phyloP scores from a whole-genome alignment of 2,888 invertebrate genomes.

The Nineta flava region DNA sequence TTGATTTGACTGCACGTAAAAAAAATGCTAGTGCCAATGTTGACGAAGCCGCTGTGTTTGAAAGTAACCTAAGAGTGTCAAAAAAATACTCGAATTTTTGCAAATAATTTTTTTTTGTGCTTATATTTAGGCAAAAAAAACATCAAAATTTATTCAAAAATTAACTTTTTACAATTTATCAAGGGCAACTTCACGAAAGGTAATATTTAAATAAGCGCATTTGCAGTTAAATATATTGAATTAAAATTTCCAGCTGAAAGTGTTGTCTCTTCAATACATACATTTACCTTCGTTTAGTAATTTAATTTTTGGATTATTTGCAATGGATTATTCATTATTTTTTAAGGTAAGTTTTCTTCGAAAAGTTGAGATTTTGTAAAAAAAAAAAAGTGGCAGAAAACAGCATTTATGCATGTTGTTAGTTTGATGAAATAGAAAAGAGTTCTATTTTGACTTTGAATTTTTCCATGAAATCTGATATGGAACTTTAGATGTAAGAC shows the following conservation, averaged over 20 bases:
- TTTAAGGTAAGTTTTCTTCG: background rate
- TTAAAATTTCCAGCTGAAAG: background rate
- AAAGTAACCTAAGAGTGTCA: too few species aligned
- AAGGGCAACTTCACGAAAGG: background rate
- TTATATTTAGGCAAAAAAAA: background rate
- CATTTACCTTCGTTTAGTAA: background rate
- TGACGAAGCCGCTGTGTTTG: too few species aligned
- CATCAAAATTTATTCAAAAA: background rate
- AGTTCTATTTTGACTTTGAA: too few species aligned
- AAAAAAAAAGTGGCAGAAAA: too few species aligned
- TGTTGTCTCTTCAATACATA: background rate
- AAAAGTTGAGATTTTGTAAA: background rate
- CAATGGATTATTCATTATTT: background rate
- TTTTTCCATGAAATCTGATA: too few species aligned
- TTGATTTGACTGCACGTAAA: too few species aligned
- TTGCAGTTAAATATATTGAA: background rate
- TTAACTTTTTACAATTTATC: background rate
- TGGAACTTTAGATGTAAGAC: too few species aligned
- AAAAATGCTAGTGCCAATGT: too few species aligned
- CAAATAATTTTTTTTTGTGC: background rate
- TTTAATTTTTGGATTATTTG: background rate
- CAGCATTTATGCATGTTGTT: too few species aligned
- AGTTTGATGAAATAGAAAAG: too few species aligned
- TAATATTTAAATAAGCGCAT: background rate
- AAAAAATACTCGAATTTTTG: too few species aligned